Evolutionary conservation across 2,888 invertebrate species (phyloP), one percentile per base, ranked within the genome.

Genomic region (Cosmorhoe ocellata): DNA sequence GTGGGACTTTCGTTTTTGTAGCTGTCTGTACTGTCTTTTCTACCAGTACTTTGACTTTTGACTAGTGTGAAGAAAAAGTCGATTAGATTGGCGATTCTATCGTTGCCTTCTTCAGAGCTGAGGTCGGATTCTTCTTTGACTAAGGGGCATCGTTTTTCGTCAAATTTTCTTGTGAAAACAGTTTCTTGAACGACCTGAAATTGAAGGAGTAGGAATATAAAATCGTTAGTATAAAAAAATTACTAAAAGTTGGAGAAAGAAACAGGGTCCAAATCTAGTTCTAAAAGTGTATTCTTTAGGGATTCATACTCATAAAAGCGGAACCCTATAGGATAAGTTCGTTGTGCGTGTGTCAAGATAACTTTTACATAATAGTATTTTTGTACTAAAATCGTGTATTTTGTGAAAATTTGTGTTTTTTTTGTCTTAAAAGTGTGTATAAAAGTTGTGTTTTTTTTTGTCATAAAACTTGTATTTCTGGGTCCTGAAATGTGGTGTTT

Each of bases 1-100:
- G 71, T 76, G 0, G 90, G 86, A 56, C 84, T 86, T 64, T 90
- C 90, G 1, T 79, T 76, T 70, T 74, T 90, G 39, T 91, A 91
- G 51, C 86, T 87, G 0, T 79, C 84, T 0, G 79, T 79, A 48
- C 88, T 90, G 32, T 83, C 75, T 58, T 90, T 91, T 7, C 90
- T 66, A 0, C 87, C 85, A 7, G 83, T 83, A 30, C 78, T 85
- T 47, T 90, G 90, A 57, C 87, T 89, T 60, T 89, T 90, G 0
- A 90, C 90, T 39, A 90, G 87, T 0, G 90, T 89, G 33, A 90
- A 90, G 67, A 91, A 90, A 69, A 90, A 91, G 49, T 91, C 91
- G 6, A 91, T 88, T 4, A 91, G 59, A 58, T 87, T 89, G 0
- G 90, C 89, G 12, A 91, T 86, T 55, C 80, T 76, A 30, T 91